A percentile compares a stretch with the other conserved stretches of the same genome.
These are phyloP conservation scores for Carcharodon carcharias DNA, from an alignment of 2,797 vertebrate genomes.

Conservation along the genomic window DNA sequence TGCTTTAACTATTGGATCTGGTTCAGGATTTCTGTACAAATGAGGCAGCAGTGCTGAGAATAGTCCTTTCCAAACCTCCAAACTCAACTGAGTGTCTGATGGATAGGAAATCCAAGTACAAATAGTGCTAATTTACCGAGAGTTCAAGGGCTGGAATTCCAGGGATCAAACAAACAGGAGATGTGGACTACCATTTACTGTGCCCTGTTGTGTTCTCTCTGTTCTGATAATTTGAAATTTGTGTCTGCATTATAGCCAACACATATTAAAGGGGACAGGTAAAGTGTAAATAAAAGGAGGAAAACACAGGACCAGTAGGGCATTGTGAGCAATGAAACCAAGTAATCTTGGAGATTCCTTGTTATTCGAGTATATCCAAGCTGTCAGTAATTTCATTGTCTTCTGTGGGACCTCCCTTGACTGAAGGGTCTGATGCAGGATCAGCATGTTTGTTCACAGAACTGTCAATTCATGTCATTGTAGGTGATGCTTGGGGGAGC, in stretches of 20 bases:
- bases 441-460: too few relatives aligned
- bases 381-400: too few relatives aligned
- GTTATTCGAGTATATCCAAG: too few relatives aligned
- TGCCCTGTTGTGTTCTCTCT: too few relatives aligned
- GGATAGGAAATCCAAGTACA: neutral
- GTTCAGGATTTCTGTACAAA: neutral
- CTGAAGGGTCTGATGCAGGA: too few relatives aligned
- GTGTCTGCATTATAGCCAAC: neutral
- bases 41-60: neutral
- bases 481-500: too few relatives aligned
- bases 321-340: neutral
- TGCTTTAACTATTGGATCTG: neutral
- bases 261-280: neutral
- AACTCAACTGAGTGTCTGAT: neutral
- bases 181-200: neutral
- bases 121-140: constrained; percentile 18
- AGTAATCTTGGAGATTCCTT: too few relatives aligned
- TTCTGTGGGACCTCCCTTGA: too few relatives aligned
- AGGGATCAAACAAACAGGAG: neutral
- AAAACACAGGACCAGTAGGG: neutral
- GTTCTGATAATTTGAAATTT: neutral
- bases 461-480: too few relatives aligned
- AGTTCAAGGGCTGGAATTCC: neutral
- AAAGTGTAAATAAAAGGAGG: neutral
- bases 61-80: neutral